phyloP scores from a whole-genome alignment of 2,888 invertebrate species.

The Patella pellucida region DNA sequence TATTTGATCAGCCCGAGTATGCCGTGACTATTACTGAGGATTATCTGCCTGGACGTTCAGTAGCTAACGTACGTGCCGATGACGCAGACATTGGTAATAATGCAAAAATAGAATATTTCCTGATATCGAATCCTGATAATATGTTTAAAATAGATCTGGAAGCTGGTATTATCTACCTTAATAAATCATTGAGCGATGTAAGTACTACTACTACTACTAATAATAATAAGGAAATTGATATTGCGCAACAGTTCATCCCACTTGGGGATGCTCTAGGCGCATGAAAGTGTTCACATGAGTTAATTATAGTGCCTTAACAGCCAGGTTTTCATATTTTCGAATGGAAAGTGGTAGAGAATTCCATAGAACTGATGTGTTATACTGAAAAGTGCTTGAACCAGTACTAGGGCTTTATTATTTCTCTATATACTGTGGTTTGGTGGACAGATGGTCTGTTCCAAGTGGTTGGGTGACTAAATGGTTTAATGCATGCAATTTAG shows the following conservation, averaged over 20 bases:
- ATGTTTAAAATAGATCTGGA: constrained; percentile 87
- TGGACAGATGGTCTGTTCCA: background rate
- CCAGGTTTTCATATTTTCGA: too few species aligned
- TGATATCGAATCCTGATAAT: constrained; percentile 79
- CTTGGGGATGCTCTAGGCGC: too few species aligned
- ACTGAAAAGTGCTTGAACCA: too few species aligned
- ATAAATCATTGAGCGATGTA: constrained; percentile 81
- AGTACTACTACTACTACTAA: too few species aligned
- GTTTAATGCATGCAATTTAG: background rate
- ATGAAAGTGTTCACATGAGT: too few species aligned
- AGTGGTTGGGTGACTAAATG: background rate
- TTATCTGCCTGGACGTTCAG: constrained; percentile 44
- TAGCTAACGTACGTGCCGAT: constrained; percentile 78
- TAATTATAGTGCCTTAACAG: too few species aligned
- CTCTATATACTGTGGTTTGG: too few species aligned
- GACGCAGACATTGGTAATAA: constrained; percentile 98
- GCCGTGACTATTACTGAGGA: constrained; percentile 49
- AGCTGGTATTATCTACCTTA: constrained; percentile 96
- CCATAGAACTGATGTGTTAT: too few species aligned
- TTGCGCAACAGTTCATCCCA: too few species aligned
- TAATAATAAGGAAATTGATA: too few species aligned
- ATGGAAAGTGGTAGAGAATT: too few species aligned
- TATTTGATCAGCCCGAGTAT: constrained; percentile 63
- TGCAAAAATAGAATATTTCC: constrained; percentile 74
- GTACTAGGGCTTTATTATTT: too few species aligned